These are phyloP conservation scores for Dorcus parallelipipedus DNA, from an alignment of 2,888 invertebrate species.

Conservation along the genomic window DNA sequence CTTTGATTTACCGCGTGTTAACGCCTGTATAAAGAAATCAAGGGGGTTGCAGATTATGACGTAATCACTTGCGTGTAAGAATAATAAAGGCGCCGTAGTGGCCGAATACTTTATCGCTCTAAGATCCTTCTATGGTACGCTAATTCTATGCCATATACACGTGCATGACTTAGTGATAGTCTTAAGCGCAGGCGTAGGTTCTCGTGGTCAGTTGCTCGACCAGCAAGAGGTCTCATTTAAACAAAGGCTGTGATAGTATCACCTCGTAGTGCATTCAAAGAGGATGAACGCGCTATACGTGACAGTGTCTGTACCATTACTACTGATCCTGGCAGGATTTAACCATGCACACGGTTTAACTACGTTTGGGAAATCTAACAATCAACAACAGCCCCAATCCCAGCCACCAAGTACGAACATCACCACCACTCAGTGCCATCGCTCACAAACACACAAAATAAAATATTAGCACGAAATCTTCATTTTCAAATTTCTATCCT, in stretches of 20 bases:
- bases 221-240: constrained; percentile 30
- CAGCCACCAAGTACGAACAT: constrained; percentile 37
- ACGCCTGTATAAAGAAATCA: constrained; percentile 11
- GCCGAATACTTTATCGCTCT: constrained; percentile 39
- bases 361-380: constrained; percentile 47
- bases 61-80: constrained; percentile 45
- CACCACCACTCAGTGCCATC: constrained; percentile 23
- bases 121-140: constrained; percentile 40
- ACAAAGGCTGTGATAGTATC: constrained; percentile 39
- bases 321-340: constrained; percentile 51
- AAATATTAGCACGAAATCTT: neutral
- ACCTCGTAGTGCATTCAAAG: constrained; percentile 27
- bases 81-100: constrained; percentile 40
- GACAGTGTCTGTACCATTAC: constrained; percentile 54
- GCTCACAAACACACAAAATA: constrained; percentile 1
- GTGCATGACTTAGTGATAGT: constrained; percentile 37
- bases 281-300: constrained; percentile 48
- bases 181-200: constrained; percentile 24
- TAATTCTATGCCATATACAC: constrained; percentile 41
- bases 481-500: neutral
- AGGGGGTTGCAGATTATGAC: constrained; percentile 32
- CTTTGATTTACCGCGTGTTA: constrained; percentile 9
- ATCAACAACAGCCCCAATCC: constrained; percentile 29
- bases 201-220: constrained; percentile 19
- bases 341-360: constrained; percentile 49